Conservation (phyloP, 2,888 invertebrate genomes). For the Stenodema calcarata region DNA sequence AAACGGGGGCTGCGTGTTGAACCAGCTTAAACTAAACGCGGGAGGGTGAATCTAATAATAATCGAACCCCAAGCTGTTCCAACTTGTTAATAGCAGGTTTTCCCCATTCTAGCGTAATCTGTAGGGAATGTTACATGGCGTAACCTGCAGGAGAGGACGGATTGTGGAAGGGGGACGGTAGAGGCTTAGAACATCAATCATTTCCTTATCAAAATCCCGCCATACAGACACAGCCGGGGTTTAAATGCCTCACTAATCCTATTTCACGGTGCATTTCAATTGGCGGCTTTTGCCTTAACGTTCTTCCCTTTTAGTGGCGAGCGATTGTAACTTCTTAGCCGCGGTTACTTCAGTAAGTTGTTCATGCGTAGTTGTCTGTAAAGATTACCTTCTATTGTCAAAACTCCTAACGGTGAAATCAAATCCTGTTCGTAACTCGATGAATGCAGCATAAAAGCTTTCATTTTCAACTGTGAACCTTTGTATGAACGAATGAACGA, state of each 20-base stretch:
- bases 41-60: conserved; percentile 11
- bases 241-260: conserved; percentile 39
- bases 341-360: not conserved
- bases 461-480: too few species aligned
- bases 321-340: not conserved
- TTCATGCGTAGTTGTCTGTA: too few species aligned
- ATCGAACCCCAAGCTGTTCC: conserved; percentile 12
- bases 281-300: not conserved
- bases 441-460: too few species aligned
- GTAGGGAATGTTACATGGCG: not conserved
- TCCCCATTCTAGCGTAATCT: not conserved
- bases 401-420: too few species aligned
- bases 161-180: not conserved
- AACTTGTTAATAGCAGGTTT: conserved; percentile 6
- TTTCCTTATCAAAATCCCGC: conserved; percentile 42
- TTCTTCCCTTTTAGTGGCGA: not conserved
- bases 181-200: conserved; percentile 34
- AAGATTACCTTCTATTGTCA: too few species aligned
- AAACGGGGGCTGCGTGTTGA: not conserved
- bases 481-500: too few species aligned
- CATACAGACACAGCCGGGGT: conserved; percentile 9
- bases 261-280: conserved; percentile 44
- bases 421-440: too few species aligned
- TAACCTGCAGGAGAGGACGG: too few species aligned
- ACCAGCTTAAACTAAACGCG: not conserved